Conservation (phyloP, 2,888 invertebrate genomes). For the Cenopis cana region DNA sequence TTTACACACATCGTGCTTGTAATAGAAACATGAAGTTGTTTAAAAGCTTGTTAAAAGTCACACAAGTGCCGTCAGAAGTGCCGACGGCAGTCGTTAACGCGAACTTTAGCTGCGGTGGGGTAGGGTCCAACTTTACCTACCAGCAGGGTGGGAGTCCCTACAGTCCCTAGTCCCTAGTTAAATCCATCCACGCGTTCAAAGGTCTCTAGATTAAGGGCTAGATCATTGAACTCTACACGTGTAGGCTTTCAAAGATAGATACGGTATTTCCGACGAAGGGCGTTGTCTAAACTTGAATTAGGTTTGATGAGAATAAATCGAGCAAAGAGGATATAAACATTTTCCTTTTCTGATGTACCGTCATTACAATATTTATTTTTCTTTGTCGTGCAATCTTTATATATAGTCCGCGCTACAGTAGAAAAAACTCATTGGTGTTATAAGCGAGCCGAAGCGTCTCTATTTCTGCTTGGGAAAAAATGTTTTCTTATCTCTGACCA, state of each 20-base stretch:
- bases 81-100: conserved; percentile 8
- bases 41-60: conserved; percentile 23
- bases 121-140: background rate
- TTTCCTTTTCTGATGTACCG: too few relatives aligned
- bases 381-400: too few relatives aligned
- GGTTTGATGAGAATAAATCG: background rate
- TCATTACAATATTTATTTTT: too few relatives aligned
- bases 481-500: too few relatives aligned
- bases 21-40: conserved; percentile 10
- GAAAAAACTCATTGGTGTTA: too few relatives aligned
- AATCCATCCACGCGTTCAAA: conserved; percentile 6
- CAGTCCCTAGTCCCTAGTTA: conserved; percentile 14
- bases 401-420: too few relatives aligned
- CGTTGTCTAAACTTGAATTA: background rate
- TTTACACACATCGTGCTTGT: background rate
- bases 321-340: too few relatives aligned
- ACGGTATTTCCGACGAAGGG: background rate
- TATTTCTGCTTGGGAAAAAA: too few relatives aligned
- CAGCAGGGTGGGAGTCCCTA: background rate
- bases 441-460: too few relatives aligned
- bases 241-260: background rate
- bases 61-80: too few relatives aligned
- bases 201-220: conserved; percentile 1
- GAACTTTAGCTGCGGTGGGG: conserved; percentile 2
- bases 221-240: conserved; percentile 32